Percentiles rank a stretch among this genome's conserved stretches.
These are phyloP conservation scores for Paramormyrops hopkinsi DNA, from an alignment of 2,797 vertebrate genomes.

Conservation along the genomic window DNA sequence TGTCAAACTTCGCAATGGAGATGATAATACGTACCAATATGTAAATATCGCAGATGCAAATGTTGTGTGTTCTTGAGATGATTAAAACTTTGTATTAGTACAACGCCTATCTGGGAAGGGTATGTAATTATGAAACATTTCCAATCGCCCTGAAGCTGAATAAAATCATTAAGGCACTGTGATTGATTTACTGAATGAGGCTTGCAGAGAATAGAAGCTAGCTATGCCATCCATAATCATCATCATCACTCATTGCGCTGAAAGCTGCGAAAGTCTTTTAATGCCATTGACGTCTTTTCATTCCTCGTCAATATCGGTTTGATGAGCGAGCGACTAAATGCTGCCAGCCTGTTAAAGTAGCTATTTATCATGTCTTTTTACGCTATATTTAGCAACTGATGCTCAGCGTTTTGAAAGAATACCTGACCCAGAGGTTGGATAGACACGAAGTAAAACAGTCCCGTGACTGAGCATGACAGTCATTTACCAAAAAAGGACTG, in stretches of 20 bases:
- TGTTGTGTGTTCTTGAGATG: not conserved
- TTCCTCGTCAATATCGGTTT: not conserved
- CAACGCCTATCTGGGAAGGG: not conserved
- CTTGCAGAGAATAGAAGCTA: not conserved
- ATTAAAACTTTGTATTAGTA: constrained; percentile 7
- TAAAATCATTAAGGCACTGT: not conserved
- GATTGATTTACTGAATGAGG: not conserved
- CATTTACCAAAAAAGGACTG: not conserved
- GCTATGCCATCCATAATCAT: not conserved
- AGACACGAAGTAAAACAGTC: not conserved
- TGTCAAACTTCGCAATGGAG: not conserved
- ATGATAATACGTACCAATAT: not conserved
- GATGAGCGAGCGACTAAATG: not conserved
- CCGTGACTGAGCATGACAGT: not conserved
- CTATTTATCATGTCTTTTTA: not conserved
- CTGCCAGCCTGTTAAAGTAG: not conserved
- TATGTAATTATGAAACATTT: not conserved
- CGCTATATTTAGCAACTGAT: not conserved
- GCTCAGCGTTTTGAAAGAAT: not conserved
- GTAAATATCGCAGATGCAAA: not conserved
- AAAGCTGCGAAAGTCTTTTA: not conserved
- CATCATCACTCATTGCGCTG: not conserved
- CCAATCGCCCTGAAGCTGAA: constrained; percentile 2
- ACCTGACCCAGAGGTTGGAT: not conserved
- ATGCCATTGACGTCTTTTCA: not conserved